Evolutionary conservation across 1,140 invertebrate species (phyloP).

Genomic region (Ceratoteleas bidentatus): DNA sequence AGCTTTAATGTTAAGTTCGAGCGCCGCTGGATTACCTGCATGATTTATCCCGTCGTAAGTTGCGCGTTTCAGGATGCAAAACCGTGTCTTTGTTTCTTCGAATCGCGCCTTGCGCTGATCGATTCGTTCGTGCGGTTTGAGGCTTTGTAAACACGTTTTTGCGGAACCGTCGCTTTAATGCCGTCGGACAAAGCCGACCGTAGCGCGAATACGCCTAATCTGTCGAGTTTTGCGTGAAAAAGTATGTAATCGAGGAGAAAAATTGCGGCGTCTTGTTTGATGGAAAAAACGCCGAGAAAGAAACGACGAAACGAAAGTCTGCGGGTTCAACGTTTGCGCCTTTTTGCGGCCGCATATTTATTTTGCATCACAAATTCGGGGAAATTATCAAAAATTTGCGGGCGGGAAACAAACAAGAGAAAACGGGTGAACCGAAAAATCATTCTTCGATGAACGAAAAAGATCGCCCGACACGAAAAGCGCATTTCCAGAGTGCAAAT

Average conservation of each 20-base stretch:
- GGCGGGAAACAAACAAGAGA: too few relatives aligned
- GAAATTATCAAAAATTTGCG: too few relatives aligned
- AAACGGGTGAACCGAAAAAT: too few relatives aligned
- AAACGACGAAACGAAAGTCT: too few relatives aligned
- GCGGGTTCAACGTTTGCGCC: too few relatives aligned
- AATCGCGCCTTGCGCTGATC: conserved; percentile 47
- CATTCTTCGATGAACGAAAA: too few relatives aligned
- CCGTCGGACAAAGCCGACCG: neutral
- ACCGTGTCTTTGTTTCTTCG: conserved; percentile 52
- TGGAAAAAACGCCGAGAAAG: too few relatives aligned
- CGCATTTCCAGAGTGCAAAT: too few relatives aligned
- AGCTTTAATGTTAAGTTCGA: conserved; percentile 24
- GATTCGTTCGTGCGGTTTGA: conserved; percentile 51
- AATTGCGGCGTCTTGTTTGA: neutral
- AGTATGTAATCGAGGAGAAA: conserved; percentile 1
- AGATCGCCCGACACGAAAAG: too few relatives aligned
- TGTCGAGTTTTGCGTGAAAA: conserved; percentile 19
- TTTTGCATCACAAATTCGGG: too few relatives aligned
- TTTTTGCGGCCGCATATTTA: too few relatives aligned
- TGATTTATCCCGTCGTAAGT: conserved; percentile 45
- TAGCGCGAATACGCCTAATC: conserved; percentile 11
- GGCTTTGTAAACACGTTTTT: conserved; percentile 40
- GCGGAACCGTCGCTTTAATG: conserved; percentile 28
- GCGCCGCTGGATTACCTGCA: conserved; percentile 29
- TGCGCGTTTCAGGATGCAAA: conserved; percentile 37